These are phyloP conservation scores for Trogon surrucura DNA, from an alignment of 2,113 vertebrate species.

Conservation along the genomic window DNA sequence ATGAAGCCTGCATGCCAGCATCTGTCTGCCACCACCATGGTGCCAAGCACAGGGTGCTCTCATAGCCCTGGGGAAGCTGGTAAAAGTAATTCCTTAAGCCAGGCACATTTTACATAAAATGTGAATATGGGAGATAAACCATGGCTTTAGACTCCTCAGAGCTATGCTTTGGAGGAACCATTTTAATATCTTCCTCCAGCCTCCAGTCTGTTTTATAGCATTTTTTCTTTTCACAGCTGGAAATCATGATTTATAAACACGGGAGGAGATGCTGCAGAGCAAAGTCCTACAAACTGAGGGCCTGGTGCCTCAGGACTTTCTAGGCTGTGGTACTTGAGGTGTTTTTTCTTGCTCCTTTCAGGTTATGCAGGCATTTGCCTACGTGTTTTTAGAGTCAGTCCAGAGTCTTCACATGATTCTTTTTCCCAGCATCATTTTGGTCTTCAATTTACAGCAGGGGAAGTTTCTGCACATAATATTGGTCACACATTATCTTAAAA, in stretches of 20 bases:
- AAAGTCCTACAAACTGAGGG: background rate
- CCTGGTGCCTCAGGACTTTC: background rate
- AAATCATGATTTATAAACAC: background rate
- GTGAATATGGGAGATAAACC: background rate
- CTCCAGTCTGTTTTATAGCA: background rate
- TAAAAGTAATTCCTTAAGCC: background rate
- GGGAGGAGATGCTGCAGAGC: background rate
- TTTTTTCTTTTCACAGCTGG: background rate
- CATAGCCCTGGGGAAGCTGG: background rate
- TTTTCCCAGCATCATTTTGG: background rate
- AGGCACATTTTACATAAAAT: background rate
- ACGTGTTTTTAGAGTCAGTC: background rate
- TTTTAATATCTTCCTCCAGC: background rate
- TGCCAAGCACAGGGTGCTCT: background rate
- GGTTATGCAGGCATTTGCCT: background rate
- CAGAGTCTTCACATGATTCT: background rate
- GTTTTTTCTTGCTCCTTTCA: background rate
- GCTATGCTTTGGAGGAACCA: background rate
- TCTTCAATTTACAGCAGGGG: background rate
- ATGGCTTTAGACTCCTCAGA: background rate
- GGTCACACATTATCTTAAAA: background rate
- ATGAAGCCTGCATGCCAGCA: fast-evolving
- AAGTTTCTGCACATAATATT: background rate
- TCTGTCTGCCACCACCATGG: fast-evolving
- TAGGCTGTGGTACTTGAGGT: background rate